Conservation (phyloP, 2,113 vertebrate genomes). For the Apodemus sylvaticus region DNA sequence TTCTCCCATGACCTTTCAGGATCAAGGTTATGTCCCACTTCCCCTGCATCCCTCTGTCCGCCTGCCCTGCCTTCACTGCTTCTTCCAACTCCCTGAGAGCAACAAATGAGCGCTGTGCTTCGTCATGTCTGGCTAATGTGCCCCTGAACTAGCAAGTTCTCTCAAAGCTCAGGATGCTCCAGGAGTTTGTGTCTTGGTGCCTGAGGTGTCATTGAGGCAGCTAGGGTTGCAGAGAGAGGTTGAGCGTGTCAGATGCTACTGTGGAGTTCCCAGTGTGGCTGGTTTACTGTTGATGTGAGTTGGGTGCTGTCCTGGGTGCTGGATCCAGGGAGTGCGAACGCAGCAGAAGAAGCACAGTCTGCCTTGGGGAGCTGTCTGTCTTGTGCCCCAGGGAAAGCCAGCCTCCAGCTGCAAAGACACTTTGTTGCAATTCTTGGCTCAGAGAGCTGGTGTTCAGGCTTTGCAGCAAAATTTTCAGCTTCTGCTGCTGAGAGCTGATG, state of each 20-base stretch:
- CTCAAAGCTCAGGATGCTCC: background rate
- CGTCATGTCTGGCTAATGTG: background rate
- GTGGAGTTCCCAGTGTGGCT: background rate
- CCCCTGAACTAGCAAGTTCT: background rate
- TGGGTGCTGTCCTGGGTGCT: background rate
- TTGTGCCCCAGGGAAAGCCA: background rate
- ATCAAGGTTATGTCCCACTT: fast-evolving
- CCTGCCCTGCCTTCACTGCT: background rate
- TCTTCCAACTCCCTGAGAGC: background rate
- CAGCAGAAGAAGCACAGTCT: background rate
- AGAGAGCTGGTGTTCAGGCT: background rate
- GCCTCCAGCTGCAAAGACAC: background rate
- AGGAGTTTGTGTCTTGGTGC: background rate
- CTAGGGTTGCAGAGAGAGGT: background rate
- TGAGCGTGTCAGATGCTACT: background rate
- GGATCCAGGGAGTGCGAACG: background rate
- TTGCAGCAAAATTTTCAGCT: background rate
- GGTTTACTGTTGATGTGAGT: background rate
- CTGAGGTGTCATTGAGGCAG: background rate
- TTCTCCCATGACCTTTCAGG: background rate
- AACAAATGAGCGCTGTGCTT: background rate
- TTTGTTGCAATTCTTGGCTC: too few species aligned
- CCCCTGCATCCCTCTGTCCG: fast-evolving
- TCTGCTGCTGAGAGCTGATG: background rate
- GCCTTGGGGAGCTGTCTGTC: background rate